A percentile compares a stretch with the other conserved stretches of the same genome.
These are phyloP conservation scores for Itoplectis maculator DNA, from an alignment of 2,888 invertebrate genomes.

Conservation along the genomic window DNA sequence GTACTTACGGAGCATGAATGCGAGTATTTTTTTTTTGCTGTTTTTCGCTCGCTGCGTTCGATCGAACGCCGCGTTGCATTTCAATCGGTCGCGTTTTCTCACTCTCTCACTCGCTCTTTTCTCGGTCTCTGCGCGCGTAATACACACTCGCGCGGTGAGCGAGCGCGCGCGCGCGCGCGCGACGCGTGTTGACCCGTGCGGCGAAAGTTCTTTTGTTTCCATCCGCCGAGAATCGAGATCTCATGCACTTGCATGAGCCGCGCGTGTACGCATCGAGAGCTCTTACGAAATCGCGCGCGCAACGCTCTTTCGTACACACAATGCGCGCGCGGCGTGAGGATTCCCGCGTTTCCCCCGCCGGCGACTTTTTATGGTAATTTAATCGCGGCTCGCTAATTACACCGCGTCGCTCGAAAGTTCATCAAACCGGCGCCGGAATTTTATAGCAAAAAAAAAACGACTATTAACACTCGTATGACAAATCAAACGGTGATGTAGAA, in stretches of 20 bases:
- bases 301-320: conserved; percentile 29
- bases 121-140: conserved; percentile 31
- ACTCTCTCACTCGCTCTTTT: not conserved
- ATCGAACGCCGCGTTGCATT: conserved; percentile 46
- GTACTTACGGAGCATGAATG: conserved; percentile 54
- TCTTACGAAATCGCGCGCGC: conserved; percentile 61
- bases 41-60: conserved; percentile 20
- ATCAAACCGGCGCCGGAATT: conserved; percentile 46
- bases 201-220: conserved; percentile 82
- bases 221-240: conserved; percentile 76
- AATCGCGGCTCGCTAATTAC: conserved; percentile 56
- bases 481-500: no score
- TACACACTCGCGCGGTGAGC: conserved; percentile 6
- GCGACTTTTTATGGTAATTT: conserved; percentile 63
- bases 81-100: conserved; percentile 40
- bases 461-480: no score
- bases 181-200: conserved; percentile 75
- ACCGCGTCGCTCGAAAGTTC: conserved; percentile 42
- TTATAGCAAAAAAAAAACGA: not conserved
- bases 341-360: conserved; percentile 55
- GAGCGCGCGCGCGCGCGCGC: conserved; percentile 49
- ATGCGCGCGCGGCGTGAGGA: conserved; percentile 31
- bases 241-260: conserved; percentile 75
- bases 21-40: conserved; percentile 43
- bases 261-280: conserved; percentile 45